Evolutionary conservation across 2,888 invertebrate genomes (phyloP), one percentile per base, ranked within the genome.

Genomic region (Netelia virgata): DNA sequence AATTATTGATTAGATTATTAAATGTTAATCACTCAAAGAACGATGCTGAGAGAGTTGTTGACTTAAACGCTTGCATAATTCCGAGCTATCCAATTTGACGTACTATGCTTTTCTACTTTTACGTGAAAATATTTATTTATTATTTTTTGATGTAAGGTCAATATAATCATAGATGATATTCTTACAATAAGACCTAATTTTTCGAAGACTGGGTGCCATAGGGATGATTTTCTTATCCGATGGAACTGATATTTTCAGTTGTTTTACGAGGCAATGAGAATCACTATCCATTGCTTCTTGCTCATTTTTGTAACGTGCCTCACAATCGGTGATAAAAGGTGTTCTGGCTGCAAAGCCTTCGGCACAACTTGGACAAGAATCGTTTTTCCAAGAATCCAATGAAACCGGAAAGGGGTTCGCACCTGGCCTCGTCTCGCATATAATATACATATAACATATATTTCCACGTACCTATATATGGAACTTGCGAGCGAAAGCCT

Each of bases 301-400:
- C 23, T 14, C 53, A 16, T 73, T 73, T 82, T 61, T 68, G 47
- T 36, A 77, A 53, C 41, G 8, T 36, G n/a, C 77, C 43, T 75
- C 41, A 69, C 36, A n/a, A n/a, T n/a, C n/a, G n/a, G n/a, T 61
- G 53, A 50, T 36, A 36, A 74, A 47, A 47, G 28, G 28, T 28
- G 3, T n/a, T 53, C 14, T 18, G 57, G 57, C n/a, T 11, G 0
- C 18, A 18, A 41, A 36, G 18, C 36, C 28, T 61, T 63, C n/a
- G 41, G 6, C 11, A 23, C 8, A 63, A 3, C 3, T 8, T 10
- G 14, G n/a, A 18, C 3, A 6, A 47, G 47, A 75, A 64, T 16
- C 18, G 14, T 66, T 66, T 77, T 77, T 77, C 82, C 61, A 23
- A 43, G 73, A 73, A 82, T 47, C 28, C 73, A 61, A 68, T 66